Evolutionary conservation across 2,888 invertebrate species (phyloP).

Genomic region (Agonopterix arenella): DNA sequence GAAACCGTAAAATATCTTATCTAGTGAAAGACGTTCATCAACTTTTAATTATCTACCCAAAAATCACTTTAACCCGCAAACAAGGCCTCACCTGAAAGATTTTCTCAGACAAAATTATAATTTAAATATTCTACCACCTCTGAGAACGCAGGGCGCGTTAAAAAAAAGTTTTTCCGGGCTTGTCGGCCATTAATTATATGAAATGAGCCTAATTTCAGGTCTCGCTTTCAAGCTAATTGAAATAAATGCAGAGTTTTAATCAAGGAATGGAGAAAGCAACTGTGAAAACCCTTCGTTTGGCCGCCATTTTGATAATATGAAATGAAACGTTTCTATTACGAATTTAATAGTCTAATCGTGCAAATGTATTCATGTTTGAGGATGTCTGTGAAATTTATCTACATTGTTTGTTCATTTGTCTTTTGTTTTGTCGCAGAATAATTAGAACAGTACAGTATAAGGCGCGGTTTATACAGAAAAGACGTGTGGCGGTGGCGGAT

Average conservation of each 20-base stretch:
- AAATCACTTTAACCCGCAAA: slow-evolving; percentile 16
- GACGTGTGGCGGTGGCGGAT: too few relatives aligned
- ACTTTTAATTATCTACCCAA: background rate
- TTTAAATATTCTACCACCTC: slow-evolving; percentile 29
- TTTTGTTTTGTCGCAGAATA: too few relatives aligned
- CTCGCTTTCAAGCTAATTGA: slow-evolving; percentile 58
- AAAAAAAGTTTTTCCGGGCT: slow-evolving; percentile 28
- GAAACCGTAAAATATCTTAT: background rate
- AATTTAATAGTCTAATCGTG: too few relatives aligned
- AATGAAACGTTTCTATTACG: slow-evolving; percentile 6
- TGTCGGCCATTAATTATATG: slow-evolving; percentile 49
- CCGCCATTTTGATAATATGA: slow-evolving; percentile 11
- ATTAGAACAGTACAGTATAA: too few relatives aligned
- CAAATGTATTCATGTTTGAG: too few relatives aligned
- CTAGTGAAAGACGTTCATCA: background rate
- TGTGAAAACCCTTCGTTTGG: slow-evolving; percentile 14
- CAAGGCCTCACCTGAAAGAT: slow-evolving; percentile 46
- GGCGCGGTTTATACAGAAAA: too few relatives aligned
- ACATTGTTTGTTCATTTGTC: background rate
- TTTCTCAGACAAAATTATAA: slow-evolving; percentile 29
- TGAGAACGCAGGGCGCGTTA: slow-evolving; percentile 19
- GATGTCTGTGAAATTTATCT: background rate
- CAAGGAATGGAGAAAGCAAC: slow-evolving; percentile 24
- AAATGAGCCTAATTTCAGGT: slow-evolving; percentile 58
- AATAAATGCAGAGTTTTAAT: slow-evolving; percentile 62